Base-by-base conservation (phyloP, 2,797 vertebrate species). In the Aotus griseimembra region DNA sequence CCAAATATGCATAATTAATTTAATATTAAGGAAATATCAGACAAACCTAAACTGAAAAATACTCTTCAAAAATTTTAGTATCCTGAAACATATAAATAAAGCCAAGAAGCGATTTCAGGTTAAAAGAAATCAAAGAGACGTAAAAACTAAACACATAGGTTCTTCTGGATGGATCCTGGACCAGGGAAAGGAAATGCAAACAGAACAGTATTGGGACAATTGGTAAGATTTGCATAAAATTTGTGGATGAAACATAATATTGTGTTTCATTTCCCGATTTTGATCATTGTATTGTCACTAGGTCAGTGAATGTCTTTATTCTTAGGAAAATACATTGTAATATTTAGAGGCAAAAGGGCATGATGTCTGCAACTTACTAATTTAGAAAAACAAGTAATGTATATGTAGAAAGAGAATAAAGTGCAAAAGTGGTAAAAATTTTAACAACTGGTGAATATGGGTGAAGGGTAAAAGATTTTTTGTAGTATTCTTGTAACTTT, bases 31-130 rank as follows among this genome's bases (percentile, higher is more conserved):
- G 55, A 93, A 94, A 64, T 85, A 80, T 17, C 30, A 90, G 39
- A 55, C 67, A 94, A 57, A 52, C 5, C 13, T 28, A 83, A 88
- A 77, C 17, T 92, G 80, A 90, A 93, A 96, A 28, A 46, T 81
- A 72, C 9, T 72, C 39, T 97, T 93, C 44, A 88, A 84, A 97
- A 95, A 57, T 85, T 2, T 14, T 89, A 94, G 20, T 44, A 39
- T 73, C 64, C 73, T 64, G 19, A 96, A 93, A 80, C 36, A 50
- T 46, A 84, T n/a, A 85, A 83, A 36, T 67, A 88, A 86, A 90
- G 36, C 85, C 83, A n/a, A 90, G 17, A 33, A 79, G 8, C 73
- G 28, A 30, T 97, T 91, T 96, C 77, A 84, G 28, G 81, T 61
- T 67, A 72, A 95, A 88, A 33, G 61, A 96, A 94, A 89, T 7